Percentiles rank a stretch among this genome's conserved stretches.
phyloP scores from a whole-genome alignment of 2,797 vertebrate genomes.

The Cirrhinus molitorella region DNA sequence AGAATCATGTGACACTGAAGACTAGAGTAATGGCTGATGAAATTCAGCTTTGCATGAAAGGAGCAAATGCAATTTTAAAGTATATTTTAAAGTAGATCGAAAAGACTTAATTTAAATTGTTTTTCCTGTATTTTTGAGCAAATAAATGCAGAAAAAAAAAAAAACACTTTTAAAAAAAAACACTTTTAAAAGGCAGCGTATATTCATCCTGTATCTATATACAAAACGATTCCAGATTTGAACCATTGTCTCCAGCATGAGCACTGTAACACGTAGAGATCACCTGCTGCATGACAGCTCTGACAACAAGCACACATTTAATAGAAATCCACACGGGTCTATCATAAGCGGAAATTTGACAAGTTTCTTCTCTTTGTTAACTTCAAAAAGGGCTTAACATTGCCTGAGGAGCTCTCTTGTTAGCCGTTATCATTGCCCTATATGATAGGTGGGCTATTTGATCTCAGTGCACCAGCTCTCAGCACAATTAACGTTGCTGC shows the following conservation, averaged over 20 bases:
- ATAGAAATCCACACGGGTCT: conserved; percentile 18
- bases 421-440: conserved; percentile 57
- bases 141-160: too few relatives aligned
- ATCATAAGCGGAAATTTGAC: conserved; percentile 22
- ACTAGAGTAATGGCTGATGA: too few relatives aligned
- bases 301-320: conserved; percentile 9
- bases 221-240: neutral
- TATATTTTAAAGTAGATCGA: too few relatives aligned
- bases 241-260: neutral
- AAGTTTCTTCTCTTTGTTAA: conserved; percentile 46
- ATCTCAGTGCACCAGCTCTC: conserved; percentile 53
- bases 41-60: too few relatives aligned
- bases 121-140: too few relatives aligned
- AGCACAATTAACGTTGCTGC: conserved; percentile 58
- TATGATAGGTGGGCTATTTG: conserved; percentile 59
- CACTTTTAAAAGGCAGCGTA: too few relatives aligned
- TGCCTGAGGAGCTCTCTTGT: conserved; percentile 50
- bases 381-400: conserved; percentile 48
- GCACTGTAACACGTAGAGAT: too few relatives aligned
- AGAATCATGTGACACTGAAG: too few relatives aligned
- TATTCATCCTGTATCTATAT: neutral
- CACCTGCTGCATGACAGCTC: neutral
- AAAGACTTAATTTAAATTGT: too few relatives aligned
- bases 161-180: too few relatives aligned
- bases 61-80: too few relatives aligned